phyloP scores from a whole-genome alignment of 2,888 invertebrate genomes.

The Polydrusus tereticollis region DNA sequence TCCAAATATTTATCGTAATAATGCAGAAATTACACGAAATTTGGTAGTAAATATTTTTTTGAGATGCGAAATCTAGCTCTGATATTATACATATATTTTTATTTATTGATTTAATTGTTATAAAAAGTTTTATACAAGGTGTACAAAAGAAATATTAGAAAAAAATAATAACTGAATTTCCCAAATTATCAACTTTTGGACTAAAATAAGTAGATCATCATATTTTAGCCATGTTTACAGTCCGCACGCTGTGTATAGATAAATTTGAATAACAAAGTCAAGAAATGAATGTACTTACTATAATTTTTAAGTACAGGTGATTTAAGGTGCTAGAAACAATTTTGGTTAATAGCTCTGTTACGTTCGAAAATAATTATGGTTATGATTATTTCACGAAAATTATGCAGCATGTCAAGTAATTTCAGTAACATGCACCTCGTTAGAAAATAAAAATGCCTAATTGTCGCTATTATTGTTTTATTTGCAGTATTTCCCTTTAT shows the following conservation, averaged over 20 bases:
- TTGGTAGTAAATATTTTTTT: too few relatives aligned
- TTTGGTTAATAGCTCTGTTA: background rate
- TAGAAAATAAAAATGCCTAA: constrained; percentile 1
- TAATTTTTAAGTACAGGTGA: background rate
- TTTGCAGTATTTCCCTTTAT: background rate
- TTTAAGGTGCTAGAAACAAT: background rate
- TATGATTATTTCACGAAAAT: background rate
- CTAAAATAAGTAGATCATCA: too few relatives aligned
- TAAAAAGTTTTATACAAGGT: background rate
- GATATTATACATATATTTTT: too few relatives aligned
- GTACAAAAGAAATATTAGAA: background rate
- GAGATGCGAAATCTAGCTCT: too few relatives aligned
- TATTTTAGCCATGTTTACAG: too few relatives aligned
- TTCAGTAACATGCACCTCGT: background rate
- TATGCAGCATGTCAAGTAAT: background rate
- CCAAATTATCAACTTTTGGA: too few relatives aligned
- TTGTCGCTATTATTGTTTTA: constrained; percentile 6
- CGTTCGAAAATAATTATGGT: background rate
- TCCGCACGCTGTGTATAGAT: too few relatives aligned
- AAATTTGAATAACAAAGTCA: too few relatives aligned
- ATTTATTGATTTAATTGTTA: too few relatives aligned
- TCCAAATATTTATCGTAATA: too few relatives aligned
- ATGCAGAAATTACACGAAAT: too few relatives aligned
- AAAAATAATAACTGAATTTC: too few relatives aligned
- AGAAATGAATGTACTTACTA: background rate